phyloP scores from a whole-genome alignment of 2,888 invertebrate genomes.

The Bombylius major region DNA sequence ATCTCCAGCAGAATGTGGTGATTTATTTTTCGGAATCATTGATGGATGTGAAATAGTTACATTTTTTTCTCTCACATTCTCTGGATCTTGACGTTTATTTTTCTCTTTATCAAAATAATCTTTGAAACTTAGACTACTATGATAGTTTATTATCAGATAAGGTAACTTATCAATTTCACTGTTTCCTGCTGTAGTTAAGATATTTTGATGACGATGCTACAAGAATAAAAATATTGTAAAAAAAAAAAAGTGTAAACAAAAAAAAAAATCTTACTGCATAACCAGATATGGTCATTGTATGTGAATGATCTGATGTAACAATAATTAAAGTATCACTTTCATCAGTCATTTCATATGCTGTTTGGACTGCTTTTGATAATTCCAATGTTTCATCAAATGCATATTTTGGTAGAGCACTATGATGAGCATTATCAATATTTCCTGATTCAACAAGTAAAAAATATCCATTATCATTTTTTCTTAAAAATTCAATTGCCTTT shows the following conservation, averaged over 20 bases:
- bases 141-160: conserved; percentile 58
- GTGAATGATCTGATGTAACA: conserved; percentile 74
- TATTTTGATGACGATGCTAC: conserved; percentile 25
- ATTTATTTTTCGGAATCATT: conserved; percentile 43
- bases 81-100: conserved; percentile 26
- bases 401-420: conserved; percentile 26
- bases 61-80: conserved; percentile 16
- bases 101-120: conserved; percentile 22
- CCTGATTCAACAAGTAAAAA: conserved; percentile 66
- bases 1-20: conserved; percentile 70
- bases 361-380: conserved; percentile 57
- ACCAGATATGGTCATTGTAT: conserved; percentile 60
- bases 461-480: conserved; percentile 52
- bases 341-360: conserved; percentile 47
- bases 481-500: conserved; percentile 60
- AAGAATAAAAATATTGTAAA: neutral
- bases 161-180: conserved; percentile 44
- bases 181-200: conserved; percentile 21
- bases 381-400: conserved; percentile 43
- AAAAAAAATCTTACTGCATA: conserved; percentile 41
- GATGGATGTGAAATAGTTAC: conserved; percentile 41
- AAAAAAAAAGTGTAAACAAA: neutral
- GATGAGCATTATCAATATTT: conserved; percentile 33
- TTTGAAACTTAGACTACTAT: conserved; percentile 57
- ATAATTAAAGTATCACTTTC: conserved; percentile 62